phyloP scores from a whole-genome alignment of 2,797 vertebrate genomes.

The Halcyon leucocephala region DNA sequence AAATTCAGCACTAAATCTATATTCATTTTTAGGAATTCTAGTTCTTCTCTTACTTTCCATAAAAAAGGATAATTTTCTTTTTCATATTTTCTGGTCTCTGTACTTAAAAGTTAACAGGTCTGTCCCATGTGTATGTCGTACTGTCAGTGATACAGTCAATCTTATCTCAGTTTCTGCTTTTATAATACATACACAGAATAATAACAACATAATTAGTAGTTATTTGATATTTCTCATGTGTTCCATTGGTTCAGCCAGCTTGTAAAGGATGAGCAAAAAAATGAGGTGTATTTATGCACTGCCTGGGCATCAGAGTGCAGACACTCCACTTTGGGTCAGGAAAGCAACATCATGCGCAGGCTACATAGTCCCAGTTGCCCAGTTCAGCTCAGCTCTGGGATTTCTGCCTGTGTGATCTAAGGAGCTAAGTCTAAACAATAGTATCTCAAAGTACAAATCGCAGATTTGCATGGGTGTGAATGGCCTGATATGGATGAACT shows the following conservation, averaged over 20 bases:
- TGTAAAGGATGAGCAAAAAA: neutral
- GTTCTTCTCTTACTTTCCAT: neutral
- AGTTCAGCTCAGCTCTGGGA: neutral
- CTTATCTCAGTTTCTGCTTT: neutral
- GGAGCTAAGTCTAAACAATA: neutral
- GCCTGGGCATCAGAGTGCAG: neutral
- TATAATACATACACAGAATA: neutral
- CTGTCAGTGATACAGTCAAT: neutral
- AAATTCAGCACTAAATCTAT: neutral
- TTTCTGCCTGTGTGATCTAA: neutral
- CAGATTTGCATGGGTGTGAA: neutral
- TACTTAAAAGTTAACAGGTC: neutral
- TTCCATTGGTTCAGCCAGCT: neutral
- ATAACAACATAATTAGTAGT: neutral
- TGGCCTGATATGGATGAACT: neutral
- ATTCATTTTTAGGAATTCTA: neutral
- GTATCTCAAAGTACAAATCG: neutral
- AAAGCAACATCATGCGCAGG: neutral
- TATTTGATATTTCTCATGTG: neutral
- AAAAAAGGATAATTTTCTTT: neutral
- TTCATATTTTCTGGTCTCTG: neutral
- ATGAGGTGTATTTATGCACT: neutral
- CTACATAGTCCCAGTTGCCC: neutral
- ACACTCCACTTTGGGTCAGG: neutral
- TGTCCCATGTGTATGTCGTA: neutral